Percentiles rank a stretch among this genome's conserved stretches.
Evolutionary conservation across 2,888 invertebrate genomes (phyloP).

Genomic region (Thyatira batis): DNA sequence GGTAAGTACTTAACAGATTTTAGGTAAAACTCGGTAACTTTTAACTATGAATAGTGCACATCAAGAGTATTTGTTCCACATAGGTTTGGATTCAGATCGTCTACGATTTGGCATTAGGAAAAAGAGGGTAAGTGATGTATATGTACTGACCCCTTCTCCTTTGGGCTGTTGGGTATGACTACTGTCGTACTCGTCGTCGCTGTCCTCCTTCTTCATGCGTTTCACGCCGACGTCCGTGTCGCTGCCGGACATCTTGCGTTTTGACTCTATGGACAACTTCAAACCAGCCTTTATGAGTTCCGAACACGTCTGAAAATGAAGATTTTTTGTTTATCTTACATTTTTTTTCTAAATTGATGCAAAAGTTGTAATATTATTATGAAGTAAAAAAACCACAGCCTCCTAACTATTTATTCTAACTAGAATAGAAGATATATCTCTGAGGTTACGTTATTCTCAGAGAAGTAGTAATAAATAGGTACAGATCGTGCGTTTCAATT

Average conservation of each 20-base stretch:
- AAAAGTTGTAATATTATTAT: neutral
- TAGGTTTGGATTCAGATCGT: no score
- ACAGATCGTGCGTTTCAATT: slow-evolving; percentile 30
- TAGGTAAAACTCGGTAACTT: no score
- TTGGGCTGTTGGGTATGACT: slow-evolving; percentile 79
- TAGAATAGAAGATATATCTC: neutral
- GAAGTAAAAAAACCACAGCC: neutral
- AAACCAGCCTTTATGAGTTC: slow-evolving; percentile 95
- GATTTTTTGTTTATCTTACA: slow-evolving; percentile 8
- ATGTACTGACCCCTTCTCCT: slow-evolving; percentile 76
- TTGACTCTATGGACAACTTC: slow-evolving; percentile 94
- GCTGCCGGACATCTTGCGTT: slow-evolving; percentile 89
- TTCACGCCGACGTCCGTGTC: slow-evolving; percentile 77
- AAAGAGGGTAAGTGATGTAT: slow-evolving; percentile 1
- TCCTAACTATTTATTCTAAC: neutral
- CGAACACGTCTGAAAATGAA: slow-evolving; percentile 88
- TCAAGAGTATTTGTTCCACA: no score
- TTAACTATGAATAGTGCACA: no score
- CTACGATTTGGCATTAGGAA: no score
- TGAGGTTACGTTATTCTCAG: neutral
- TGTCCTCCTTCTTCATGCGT: slow-evolving; percentile 82
- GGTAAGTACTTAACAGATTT: neutral
- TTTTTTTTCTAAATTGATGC: neutral
- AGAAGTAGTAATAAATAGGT: slow-evolving; percentile 2
- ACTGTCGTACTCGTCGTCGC: slow-evolving; percentile 84